A percentile compares a stretch with the other conserved stretches of the same genome.
These are phyloP conservation scores for Gasterosteus aculeatus DNA, from an alignment of 2,113 vertebrate species.

Conservation along the genomic window DNA sequence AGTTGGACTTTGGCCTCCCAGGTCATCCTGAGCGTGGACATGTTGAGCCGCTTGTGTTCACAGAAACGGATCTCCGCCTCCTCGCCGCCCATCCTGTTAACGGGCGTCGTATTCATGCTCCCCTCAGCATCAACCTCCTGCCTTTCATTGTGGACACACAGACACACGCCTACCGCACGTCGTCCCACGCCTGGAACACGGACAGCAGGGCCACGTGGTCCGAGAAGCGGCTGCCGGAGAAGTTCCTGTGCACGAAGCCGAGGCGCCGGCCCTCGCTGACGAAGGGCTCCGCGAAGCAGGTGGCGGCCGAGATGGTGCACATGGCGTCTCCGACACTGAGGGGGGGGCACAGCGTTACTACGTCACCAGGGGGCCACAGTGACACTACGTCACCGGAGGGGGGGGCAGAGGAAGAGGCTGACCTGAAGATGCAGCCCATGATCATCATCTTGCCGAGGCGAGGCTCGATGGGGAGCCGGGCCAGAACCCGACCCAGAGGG, in stretches of 20 bases:
- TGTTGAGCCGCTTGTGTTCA: constrained; percentile 94
- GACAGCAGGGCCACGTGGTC: constrained; percentile 94
- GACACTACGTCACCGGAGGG: no score
- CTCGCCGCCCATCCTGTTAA: constrained; percentile 90
- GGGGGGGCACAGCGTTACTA: constrained; percentile 27
- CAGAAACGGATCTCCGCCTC: constrained; percentile 92
- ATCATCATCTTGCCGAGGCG: constrained; percentile 99
- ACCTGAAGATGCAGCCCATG: constrained; percentile 98
- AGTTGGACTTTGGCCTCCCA: constrained; percentile 99
- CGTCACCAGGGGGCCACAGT: no score
- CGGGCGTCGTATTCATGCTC: no score
- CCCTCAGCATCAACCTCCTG: no score
- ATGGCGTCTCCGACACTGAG: constrained; percentile 92
- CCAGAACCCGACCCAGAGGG: constrained; percentile 92
- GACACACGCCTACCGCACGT: constrained; percentile 67
- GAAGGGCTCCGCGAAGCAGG: constrained; percentile 95
- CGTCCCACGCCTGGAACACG: constrained; percentile 96
- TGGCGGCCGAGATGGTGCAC: constrained; percentile 93
- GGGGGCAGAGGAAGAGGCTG: constrained; percentile 42
- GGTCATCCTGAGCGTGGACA: constrained; percentile 96
- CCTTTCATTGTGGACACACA: no score
- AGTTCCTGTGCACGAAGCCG: constrained; percentile 93
- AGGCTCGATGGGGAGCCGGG: constrained; percentile 94
- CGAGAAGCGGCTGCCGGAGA: constrained; percentile 90
- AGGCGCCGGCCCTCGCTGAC: constrained; percentile 93